Evolutionary conservation across 2,797 vertebrate species (phyloP).

Genomic region (Pitangus sulphuratus): DNA sequence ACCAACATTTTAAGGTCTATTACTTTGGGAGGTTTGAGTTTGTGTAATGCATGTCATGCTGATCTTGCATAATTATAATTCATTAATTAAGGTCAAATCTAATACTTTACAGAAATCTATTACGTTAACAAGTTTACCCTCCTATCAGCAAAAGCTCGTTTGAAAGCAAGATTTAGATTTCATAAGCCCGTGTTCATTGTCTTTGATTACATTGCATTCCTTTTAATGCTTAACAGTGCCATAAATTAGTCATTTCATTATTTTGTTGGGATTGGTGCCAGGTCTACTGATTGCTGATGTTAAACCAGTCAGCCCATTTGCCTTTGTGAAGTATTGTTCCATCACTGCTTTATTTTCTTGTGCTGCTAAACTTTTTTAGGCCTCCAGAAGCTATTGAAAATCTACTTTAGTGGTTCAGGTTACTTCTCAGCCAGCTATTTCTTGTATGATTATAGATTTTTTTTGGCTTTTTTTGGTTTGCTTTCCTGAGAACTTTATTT

Average conservation of each 20-base stretch:
- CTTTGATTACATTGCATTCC: neutral
- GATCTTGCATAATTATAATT: conserved; percentile 1
- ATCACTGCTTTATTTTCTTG: neutral
- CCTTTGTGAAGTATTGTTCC: neutral
- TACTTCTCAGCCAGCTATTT: neutral
- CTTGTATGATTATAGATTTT: neutral
- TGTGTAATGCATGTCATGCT: neutral
- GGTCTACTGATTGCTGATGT: neutral
- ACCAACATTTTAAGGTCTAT: neutral
- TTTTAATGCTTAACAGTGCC: neutral
- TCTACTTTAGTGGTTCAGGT: neutral
- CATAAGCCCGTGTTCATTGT: neutral
- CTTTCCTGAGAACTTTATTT: neutral
- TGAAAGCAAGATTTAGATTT: conserved; percentile 43
- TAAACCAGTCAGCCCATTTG: neutral
- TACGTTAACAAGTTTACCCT: neutral
- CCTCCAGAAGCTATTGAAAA: neutral
- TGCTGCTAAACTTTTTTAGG: neutral
- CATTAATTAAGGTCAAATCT: conserved; percentile 24
- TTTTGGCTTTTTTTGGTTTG: neutral
- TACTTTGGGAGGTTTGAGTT: neutral
- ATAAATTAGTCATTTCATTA: conserved; percentile 38
- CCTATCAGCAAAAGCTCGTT: neutral
- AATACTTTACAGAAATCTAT: conserved; percentile 2
- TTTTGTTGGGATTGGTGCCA: neutral